Evolutionary conservation across 2,888 invertebrate genomes (phyloP).

Genomic region (Sicus ferrugineus): DNA sequence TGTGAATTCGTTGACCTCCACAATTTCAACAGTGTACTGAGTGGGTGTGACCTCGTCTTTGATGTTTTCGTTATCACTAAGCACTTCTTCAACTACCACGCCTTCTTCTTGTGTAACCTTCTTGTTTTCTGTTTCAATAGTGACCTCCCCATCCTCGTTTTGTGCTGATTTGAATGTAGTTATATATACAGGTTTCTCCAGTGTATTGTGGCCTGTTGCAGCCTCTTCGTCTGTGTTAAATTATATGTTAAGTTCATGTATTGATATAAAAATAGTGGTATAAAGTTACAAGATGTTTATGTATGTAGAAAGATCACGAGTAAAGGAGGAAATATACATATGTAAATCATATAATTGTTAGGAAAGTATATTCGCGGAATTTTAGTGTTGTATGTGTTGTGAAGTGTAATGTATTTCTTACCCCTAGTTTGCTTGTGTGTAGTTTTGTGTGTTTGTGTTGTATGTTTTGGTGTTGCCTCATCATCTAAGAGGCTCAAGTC

Average conservation of each 20-base stretch:
- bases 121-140: constrained; percentile 60
- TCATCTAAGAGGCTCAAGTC: constrained; percentile 61
- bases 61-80: constrained; percentile 60
- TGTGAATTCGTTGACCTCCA: constrained; percentile 60
- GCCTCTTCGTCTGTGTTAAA: constrained; percentile 51
- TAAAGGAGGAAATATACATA: background rate
- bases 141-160: constrained; percentile 60
- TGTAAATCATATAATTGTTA: background rate
- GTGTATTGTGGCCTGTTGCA: constrained; percentile 52
- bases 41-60: constrained; percentile 48
- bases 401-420: constrained; percentile 49
- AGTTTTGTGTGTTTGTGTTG: constrained; percentile 52
- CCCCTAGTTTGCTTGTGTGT: constrained; percentile 56
- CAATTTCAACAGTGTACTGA: constrained; percentile 58
- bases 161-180: constrained; percentile 64
- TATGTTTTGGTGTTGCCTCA: constrained; percentile 50
- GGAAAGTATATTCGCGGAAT: constrained; percentile 32
- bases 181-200: constrained; percentile 62
- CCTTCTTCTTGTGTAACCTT: constrained; percentile 61
- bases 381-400: constrained; percentile 43
- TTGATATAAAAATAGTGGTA: background rate
- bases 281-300: background rate
- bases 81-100: constrained; percentile 61
- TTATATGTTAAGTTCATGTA: constrained; percentile 18
- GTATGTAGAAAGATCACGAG: background rate